Percentiles rank a stretch among this genome's conserved stretches.
These are phyloP conservation scores for Chaenogobius annularis DNA, from an alignment of 2,113 vertebrate species.

Conservation along the genomic window DNA sequence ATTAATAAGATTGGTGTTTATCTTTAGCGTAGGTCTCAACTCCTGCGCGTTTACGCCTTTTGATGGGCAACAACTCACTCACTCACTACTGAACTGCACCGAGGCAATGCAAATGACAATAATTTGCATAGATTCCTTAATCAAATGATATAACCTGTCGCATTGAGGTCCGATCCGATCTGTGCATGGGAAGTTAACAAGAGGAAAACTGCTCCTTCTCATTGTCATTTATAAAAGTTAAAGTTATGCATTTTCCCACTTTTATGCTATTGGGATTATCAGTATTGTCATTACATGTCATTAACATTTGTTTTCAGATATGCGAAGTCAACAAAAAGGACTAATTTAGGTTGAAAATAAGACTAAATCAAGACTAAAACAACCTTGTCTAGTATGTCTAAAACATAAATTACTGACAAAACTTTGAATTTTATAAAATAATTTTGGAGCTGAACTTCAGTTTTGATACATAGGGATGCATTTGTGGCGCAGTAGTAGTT, in stretches of 20 bases:
- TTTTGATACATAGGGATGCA: constrained; percentile 37
- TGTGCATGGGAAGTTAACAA: constrained; percentile 36
- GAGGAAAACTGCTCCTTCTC: constrained; percentile 21
- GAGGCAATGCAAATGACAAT: constrained; percentile 44
- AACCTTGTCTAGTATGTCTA: no score
- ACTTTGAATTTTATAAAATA: no score
- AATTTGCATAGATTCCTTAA: constrained; percentile 57
- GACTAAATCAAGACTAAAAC: no score
- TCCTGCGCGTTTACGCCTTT: constrained; percentile 21
- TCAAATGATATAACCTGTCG: constrained; percentile 51
- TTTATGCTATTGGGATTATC: neutral
- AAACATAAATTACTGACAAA: no score
- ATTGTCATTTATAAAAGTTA: neutral
- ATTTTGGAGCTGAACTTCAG: neutral
- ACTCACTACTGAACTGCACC: constrained; percentile 31
- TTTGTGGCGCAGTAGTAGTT: constrained; percentile 52
- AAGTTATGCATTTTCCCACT: neutral
- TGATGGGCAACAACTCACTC: constrained; percentile 37
- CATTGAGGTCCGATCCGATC: constrained; percentile 35
- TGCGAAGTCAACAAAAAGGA: no score
- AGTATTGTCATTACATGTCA: no score
- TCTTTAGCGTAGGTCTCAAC: constrained; percentile 17
- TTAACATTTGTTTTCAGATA: no score
- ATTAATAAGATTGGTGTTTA: neutral
- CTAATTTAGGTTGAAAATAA: no score